Conservation (phyloP, 2,888 invertebrate species). For the Timandra comae region DNA sequence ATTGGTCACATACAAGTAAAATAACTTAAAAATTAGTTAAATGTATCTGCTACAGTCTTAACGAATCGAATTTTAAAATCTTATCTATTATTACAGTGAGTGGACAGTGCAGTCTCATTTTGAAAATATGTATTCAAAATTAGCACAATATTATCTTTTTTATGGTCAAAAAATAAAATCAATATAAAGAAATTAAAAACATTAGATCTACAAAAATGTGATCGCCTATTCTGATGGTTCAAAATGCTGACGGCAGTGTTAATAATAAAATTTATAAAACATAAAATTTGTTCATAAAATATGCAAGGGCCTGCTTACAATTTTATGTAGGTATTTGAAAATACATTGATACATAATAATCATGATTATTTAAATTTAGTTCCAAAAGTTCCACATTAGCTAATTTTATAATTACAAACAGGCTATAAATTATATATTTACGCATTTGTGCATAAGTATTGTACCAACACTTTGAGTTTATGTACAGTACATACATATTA, state of each 20-base stretch:
- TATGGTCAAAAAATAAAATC: slow-evolving; percentile 23
- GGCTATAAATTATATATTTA: slow-evolving; percentile 10
- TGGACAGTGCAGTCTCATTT: slow-evolving; percentile 30
- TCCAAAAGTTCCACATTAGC: slow-evolving; percentile 36
- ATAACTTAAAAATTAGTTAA: slow-evolving; percentile 56
- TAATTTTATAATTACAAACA: slow-evolving; percentile 8
- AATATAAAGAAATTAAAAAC: slow-evolving; percentile 14
- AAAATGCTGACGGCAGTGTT: slow-evolving; percentile 64
- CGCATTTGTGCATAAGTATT: slow-evolving; percentile 25
- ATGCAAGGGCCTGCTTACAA: slow-evolving; percentile 60
- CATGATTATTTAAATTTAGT: slow-evolving; percentile 9
- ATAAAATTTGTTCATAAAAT: slow-evolving; percentile 35
- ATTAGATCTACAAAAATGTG: slow-evolving; percentile 22
- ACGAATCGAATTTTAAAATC: slow-evolving; percentile 42
- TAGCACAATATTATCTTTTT: slow-evolving; percentile 9
- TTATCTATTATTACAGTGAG: slow-evolving; percentile 29
- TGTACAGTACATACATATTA: slow-evolving; percentile 53
- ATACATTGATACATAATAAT: slow-evolving; percentile 14
- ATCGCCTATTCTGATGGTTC: slow-evolving; percentile 25
- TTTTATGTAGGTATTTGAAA: slow-evolving; percentile 11
- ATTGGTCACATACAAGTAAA: slow-evolving; percentile 72
- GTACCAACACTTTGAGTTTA: slow-evolving; percentile 31
- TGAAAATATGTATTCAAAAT: slow-evolving; percentile 17
- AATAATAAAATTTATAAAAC: slow-evolving; percentile 31
- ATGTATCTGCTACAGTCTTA: slow-evolving; percentile 57